Evolutionary conservation across 2,888 invertebrate genomes (phyloP).

Genomic region (Flexamia atlantica): DNA sequence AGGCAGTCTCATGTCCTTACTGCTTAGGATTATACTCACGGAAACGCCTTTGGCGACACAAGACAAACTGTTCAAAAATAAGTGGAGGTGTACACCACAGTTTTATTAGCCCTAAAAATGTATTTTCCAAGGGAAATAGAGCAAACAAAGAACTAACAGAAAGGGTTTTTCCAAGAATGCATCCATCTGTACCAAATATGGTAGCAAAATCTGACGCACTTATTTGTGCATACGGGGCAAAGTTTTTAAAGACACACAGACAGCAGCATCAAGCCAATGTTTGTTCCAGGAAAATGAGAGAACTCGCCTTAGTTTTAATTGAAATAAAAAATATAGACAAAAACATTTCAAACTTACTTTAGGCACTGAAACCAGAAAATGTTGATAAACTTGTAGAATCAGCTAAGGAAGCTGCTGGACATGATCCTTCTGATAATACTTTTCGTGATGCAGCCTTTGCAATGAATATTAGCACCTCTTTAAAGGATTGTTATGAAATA

Average conservation of each 20-base stretch:
- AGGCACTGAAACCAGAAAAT: constrained; percentile 45
- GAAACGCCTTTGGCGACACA: constrained; percentile 31
- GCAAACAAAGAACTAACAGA: neutral
- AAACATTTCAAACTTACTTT: neutral
- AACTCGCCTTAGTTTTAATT: constrained; percentile 33
- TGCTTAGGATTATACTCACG: neutral
- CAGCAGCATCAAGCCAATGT: constrained; percentile 3
- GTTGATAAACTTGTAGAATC: constrained; percentile 36
- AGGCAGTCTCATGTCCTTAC: constrained; percentile 12
- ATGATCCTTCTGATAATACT: neutral
- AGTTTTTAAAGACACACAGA: constrained; percentile 50
- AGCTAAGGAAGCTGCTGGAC: constrained; percentile 23
- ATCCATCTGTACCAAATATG: neutral
- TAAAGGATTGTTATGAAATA: constrained; percentile 44
- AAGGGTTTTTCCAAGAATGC: neutral
- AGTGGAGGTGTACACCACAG: neutral
- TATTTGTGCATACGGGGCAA: constrained; percentile 40
- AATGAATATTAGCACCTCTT: constrained; percentile 44
- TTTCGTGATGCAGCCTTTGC: constrained; percentile 20
- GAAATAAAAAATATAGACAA: constrained; percentile 34
- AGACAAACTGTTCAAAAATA: neutral
- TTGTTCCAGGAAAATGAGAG: constrained; percentile 51
- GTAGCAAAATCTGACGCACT: constrained; percentile 26
- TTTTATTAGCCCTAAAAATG: neutral
- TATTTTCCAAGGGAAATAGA: neutral